phyloP scores from a whole-genome alignment of 2,888 invertebrate genomes.

The Parnassius orleans region DNA sequence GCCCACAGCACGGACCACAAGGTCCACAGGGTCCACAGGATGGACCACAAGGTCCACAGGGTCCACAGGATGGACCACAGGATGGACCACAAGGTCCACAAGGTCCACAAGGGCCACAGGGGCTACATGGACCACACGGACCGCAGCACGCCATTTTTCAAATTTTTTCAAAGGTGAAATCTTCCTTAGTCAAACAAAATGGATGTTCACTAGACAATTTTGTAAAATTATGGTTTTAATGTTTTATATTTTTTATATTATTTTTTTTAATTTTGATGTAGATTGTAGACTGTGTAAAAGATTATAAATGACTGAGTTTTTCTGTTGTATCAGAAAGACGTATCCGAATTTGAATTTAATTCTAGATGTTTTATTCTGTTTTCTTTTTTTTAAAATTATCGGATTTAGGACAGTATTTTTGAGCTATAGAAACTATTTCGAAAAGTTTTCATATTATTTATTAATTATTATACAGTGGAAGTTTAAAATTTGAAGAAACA shows the following conservation, averaged over 20 bases:
- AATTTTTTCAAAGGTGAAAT: slow-evolving; percentile 1
- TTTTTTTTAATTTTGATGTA: slow-evolving; percentile 33
- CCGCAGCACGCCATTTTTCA: slow-evolving; percentile 30
- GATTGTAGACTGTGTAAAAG: slow-evolving; percentile 44
- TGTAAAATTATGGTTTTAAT: slow-evolving; percentile 28
- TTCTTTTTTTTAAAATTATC: background rate
- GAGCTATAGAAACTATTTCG: background rate
- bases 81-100: slow-evolving; percentile 20
- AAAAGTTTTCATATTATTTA: background rate
- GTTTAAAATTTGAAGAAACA: too few relatives aligned
- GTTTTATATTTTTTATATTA: slow-evolving; percentile 29
- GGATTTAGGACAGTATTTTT: background rate
- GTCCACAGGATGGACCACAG: slow-evolving; percentile 15
- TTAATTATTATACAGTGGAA: background rate
- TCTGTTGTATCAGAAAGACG: background rate
- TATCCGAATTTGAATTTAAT: slow-evolving; percentile 30
- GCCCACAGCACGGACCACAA: slow-evolving; percentile 31
- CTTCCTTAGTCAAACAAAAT: background rate
- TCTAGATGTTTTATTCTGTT: background rate
- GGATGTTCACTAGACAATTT: slow-evolving; percentile 26
- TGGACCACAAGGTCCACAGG: slow-evolving; percentile 28
- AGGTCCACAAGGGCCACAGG: slow-evolving; percentile 19
- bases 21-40: slow-evolving; percentile 32
- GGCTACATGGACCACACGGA: slow-evolving; percentile 27
- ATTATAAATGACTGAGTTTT: slow-evolving; percentile 44